Percentiles rank a stretch among this genome's conserved stretches.
These are phyloP conservation scores for Orthonyx spaldingii DNA, from an alignment of 2,113 vertebrate species.

Conservation along the genomic window DNA sequence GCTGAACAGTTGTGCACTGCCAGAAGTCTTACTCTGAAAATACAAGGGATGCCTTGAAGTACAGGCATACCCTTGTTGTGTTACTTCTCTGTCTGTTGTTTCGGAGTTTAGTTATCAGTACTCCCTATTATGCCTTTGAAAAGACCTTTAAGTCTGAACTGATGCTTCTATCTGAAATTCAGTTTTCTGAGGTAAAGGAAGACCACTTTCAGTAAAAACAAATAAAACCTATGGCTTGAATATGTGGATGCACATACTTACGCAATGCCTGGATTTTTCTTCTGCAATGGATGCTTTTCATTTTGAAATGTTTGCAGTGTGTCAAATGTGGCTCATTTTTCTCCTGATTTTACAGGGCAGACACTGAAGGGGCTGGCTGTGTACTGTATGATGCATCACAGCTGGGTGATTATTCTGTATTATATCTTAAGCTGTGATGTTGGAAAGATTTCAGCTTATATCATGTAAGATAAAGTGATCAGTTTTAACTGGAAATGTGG, in stretches of 20 bases:
- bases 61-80: background rate
- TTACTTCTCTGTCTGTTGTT: background rate
- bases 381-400: background rate
- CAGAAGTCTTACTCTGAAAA: background rate
- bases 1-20: background rate
- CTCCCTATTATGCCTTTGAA: background rate
- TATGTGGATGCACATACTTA: background rate
- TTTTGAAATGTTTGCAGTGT: background rate
- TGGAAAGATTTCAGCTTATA: conserved; percentile 32
- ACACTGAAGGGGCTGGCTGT: background rate
- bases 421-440: conserved; percentile 21
- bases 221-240: background rate
- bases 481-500: background rate
- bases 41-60: background rate
- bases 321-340: background rate
- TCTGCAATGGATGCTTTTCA: background rate
- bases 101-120: background rate
- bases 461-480: background rate
- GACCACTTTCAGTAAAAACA: background rate
- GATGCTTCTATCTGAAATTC: background rate
- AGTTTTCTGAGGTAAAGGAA: background rate
- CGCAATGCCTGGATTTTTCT: background rate
- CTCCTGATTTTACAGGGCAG: background rate
- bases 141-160: background rate
- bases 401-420: conserved; percentile 25